These are phyloP conservation scores for Pseudonaja textilis DNA, from an alignment of 2,113 vertebrate genomes.

Conservation along the genomic window DNA sequence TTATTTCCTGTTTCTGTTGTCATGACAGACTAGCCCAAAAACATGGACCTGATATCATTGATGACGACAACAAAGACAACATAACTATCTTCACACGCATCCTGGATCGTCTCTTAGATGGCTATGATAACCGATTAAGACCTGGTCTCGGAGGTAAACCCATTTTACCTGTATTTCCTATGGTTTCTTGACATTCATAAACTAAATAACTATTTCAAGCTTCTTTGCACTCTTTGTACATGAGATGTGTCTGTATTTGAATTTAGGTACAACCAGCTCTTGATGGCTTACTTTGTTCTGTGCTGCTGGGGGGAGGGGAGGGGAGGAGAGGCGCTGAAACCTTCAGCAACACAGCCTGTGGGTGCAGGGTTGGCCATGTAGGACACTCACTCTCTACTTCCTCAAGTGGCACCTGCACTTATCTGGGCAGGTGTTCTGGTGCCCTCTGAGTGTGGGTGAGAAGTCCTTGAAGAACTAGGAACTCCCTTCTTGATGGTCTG, in stretches of 20 bases:
- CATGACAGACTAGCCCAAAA: constrained; percentile 73
- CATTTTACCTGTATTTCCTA: background rate
- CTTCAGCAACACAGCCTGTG: accelerated
- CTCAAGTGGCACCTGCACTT: background rate
- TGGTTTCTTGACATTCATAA: constrained; percentile 32
- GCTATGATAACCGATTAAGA: constrained; percentile 94
- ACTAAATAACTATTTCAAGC: background rate
- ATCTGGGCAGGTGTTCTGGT: background rate
- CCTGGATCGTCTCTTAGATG: constrained; percentile 92
- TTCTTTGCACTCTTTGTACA: background rate
- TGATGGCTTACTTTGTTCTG: background rate
- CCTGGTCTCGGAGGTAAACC: constrained; percentile 83
- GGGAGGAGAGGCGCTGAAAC: background rate
- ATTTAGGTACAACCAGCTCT: background rate
- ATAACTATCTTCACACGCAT: constrained; percentile 98
- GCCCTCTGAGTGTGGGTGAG: background rate
- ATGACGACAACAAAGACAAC: constrained; percentile 94
- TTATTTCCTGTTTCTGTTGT: background rate
- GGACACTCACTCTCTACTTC: background rate
- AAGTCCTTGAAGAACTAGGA: background rate
- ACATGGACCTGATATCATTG: constrained; percentile 75
- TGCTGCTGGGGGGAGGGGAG: too few relatives aligned
- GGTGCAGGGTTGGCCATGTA: background rate
- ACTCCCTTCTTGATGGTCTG: background rate
- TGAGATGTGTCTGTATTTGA: constrained; percentile 3